Evolutionary conservation across 2,797 vertebrate species (phyloP), one percentile per base, ranked within the genome.

Genomic region (Sphenodon punctatus): DNA sequence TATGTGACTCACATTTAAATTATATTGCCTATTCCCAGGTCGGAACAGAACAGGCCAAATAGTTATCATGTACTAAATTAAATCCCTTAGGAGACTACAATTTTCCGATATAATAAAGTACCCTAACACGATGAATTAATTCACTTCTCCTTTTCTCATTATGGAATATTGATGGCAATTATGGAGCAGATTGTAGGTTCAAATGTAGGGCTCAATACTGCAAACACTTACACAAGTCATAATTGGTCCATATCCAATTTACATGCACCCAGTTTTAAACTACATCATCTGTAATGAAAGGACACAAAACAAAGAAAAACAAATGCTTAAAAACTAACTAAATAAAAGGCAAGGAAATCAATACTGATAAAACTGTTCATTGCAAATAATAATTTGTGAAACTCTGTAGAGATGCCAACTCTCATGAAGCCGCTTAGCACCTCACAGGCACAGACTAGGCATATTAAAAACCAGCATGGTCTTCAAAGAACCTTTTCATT

Each of bases 81-180:
- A 85, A 87, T 73, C 27, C 77, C 36, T 53, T 65, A 66, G 34
- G 80, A 41, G 30, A 42, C 53, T 68, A 68, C 19, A 58, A 32
- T 36, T 14, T 89, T 85, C 20, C 72, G 81, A 61, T 69, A 67
- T 34, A 86, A 88, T 36, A 41, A 86, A 72, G 22, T 61, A 78
- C 25, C 25, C 17, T 43, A 80, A 84, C 13, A 11, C 48, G 38
- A 84, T 73, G 56, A 27, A 79, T 75, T 81, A 76, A 85, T 79
- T 70, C 7, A 51, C 61, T 76, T 73, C 19, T 51, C 71, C 84
- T 59, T 81, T 59, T 58, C 56, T 87, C 42, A 84, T 59, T 78
- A 71, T 4, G 38, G 83, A 78, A 34, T 78, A 25, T 25, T 72
- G 53, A 58, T 7, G 73, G 30, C 53, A 83, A 86, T 60, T 84